Conservation (phyloP, 2,113 vertebrate genomes). For the Lepus europaeus region DNA sequence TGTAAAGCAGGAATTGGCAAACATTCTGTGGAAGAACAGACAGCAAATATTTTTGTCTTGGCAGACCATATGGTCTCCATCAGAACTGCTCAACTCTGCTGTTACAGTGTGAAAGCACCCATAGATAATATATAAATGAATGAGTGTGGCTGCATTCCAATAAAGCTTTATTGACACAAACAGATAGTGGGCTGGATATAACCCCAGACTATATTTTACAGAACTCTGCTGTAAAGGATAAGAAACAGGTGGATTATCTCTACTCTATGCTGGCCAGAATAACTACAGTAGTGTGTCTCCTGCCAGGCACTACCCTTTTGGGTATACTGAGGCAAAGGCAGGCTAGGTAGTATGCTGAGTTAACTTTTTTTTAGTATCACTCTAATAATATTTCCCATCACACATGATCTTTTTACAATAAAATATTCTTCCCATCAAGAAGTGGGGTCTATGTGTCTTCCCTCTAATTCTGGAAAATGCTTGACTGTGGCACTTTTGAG, state of each 20-base stretch:
- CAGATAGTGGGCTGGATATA: neutral
- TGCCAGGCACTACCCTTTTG: neutral
- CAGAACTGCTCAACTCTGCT: neutral
- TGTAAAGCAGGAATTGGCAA: neutral
- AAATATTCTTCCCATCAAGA: neutral
- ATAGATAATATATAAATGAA: neutral
- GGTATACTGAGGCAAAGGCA: neutral
- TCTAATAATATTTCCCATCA: neutral
- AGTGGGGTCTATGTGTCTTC: neutral
- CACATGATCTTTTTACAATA: neutral
- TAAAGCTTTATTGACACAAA: constrained; percentile 50
- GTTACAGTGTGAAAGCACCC: neutral
- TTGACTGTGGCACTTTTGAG: neutral
- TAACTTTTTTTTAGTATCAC: neutral
- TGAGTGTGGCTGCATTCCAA: neutral
- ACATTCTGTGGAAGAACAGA: constrained; percentile 9
- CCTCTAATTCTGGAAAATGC: neutral
- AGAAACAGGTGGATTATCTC: neutral
- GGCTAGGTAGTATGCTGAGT: neutral
- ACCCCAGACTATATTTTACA: neutral
- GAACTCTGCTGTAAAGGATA: neutral
- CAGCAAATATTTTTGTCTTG: constrained; percentile 13
- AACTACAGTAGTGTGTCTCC: neutral
- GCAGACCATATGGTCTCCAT: neutral
- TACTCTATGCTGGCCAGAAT: neutral